phyloP scores from a whole-genome alignment of 64 coral and sea anemone genomes.

The Dendronephthya gigantea region DNA sequence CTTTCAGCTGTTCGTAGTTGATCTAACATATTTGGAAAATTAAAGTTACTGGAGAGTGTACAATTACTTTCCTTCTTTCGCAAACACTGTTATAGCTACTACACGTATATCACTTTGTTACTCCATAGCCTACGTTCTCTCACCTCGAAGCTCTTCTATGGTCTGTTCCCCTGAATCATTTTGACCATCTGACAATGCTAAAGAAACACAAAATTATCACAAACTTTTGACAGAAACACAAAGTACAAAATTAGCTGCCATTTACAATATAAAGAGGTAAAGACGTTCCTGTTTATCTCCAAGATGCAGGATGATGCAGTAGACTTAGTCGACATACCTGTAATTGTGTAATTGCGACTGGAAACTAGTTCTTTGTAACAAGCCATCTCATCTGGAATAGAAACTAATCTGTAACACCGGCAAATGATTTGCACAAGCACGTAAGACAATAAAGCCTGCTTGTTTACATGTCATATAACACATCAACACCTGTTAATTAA shows the following conservation, averaged over 20 bases:
- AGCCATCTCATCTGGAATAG: not conserved
- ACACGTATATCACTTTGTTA: no score
- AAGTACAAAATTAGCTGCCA: not conserved
- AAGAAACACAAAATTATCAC: not conserved
- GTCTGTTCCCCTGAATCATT: not conserved
- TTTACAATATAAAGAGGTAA: not conserved
- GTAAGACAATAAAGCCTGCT: no score
- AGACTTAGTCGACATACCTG: not conserved
- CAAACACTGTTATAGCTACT: no score
- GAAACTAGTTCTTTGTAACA: not conserved
- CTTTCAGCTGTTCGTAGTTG: not conserved
- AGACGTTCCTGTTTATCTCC: no score
- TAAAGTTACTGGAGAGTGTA: not conserved
- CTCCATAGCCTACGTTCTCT: not conserved
- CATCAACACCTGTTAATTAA: no score
- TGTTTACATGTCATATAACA: no score
- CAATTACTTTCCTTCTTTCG: not conserved
- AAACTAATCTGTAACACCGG: not conserved
- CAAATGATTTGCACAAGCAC: no score
- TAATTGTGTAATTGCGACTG: not conserved
- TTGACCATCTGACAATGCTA: not conserved
- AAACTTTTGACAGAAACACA: not conserved
- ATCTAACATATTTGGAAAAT: not conserved
- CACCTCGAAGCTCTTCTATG: not conserved
- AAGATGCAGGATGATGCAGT: no score